A percentile compares a stretch with the other conserved stretches of the same genome.
Conservation (phyloP, 2,113 vertebrate species). For the Aleadryas rufinucha region DNA sequence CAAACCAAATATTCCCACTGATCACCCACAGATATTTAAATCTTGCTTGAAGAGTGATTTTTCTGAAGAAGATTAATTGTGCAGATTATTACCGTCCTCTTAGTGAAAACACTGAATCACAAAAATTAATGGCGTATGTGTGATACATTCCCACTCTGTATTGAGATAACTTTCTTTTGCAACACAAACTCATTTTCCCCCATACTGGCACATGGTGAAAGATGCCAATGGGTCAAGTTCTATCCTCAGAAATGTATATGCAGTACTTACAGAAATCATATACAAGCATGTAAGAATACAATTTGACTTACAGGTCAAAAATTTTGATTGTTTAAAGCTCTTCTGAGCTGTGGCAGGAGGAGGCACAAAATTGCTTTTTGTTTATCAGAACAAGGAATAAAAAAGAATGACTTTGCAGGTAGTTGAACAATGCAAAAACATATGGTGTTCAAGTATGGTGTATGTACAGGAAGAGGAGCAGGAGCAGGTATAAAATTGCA, state of each 20-base stretch:
- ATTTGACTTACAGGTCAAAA: not conserved
- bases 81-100: not conserved
- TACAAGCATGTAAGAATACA: not conserved
- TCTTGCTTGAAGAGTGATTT: not conserved
- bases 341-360: not conserved
- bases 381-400: not conserved
- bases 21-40: slow-evolving; percentile 26
- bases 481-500: not conserved
- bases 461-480: not conserved
- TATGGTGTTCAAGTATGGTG: not conserved
- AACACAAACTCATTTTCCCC: not conserved
- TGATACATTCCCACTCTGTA: not conserved
- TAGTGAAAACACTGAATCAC: not conserved
- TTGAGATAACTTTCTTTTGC: not conserved
- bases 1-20: not conserved
- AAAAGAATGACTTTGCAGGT: not conserved
- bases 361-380: not conserved
- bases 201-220: not conserved
- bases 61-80: slow-evolving; percentile 5
- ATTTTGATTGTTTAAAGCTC: not conserved
- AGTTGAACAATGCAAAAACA: not conserved
- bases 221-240: not conserved
- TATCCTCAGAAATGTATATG: not conserved
- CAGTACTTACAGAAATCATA: not conserved
- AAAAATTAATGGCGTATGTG: not conserved